Percentiles rank a stretch among this genome's conserved stretches.
Conservation (phyloP, 2,113 vertebrate genomes). For the Ia io region DNA sequence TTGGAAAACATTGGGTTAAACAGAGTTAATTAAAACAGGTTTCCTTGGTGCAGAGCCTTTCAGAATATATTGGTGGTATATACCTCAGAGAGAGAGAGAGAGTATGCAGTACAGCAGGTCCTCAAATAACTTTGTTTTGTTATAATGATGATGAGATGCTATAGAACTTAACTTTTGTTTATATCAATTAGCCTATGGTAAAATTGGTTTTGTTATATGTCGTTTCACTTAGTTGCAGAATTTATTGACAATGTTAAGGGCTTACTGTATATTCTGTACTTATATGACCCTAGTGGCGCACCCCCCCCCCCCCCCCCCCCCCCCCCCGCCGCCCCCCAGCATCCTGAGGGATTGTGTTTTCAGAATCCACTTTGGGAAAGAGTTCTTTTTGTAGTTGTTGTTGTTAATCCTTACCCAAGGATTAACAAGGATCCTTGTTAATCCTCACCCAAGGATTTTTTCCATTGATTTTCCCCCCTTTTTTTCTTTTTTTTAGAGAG, state of each 20-base stretch:
- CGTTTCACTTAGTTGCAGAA: neutral
- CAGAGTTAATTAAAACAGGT: neutral
- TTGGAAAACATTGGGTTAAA: neutral
- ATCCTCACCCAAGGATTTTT: no score
- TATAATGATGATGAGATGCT: neutral
- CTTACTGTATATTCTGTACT: neutral
- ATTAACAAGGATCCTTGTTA: no score
- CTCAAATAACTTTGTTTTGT: neutral
- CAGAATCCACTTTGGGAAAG: neutral
- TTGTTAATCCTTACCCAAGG: no score
- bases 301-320: fast-evolving
- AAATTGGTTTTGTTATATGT: neutral
- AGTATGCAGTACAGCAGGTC: neutral
- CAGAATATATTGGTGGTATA: neutral
- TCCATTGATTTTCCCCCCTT: no score
- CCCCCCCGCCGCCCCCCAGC: no score
- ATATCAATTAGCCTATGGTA: neutral
- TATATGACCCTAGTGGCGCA: neutral
- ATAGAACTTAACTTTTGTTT: neutral
- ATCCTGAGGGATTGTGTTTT: neutral
- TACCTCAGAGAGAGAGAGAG: neutral
- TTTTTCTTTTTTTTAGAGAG: neutral
- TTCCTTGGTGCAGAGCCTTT: neutral
- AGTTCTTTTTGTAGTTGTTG: no score
- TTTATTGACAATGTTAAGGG: neutral